phyloP scores from a whole-genome alignment of 2,888 invertebrate species.

The Drosophila atripex region DNA sequence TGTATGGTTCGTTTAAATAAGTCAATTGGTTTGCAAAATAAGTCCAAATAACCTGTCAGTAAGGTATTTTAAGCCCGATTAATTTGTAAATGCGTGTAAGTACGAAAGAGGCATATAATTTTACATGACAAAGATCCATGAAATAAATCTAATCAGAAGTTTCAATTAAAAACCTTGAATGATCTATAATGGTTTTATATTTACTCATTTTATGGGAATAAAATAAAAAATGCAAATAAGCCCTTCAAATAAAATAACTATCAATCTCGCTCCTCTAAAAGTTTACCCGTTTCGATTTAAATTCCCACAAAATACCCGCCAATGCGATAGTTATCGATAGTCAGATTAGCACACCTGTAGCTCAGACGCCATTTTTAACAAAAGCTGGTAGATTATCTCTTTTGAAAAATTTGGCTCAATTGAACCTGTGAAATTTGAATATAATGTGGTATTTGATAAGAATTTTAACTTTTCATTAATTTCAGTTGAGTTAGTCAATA shows the following conservation, averaged over 20 bases:
- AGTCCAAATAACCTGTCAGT: conserved; percentile 10
- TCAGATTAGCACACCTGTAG: background rate
- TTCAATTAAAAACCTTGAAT: background rate
- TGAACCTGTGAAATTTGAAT: background rate
- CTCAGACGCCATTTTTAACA: background rate
- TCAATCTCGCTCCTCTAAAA: no score
- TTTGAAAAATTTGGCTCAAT: background rate
- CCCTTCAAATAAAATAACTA: no score
- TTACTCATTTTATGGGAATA: no score
- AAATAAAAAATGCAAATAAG: no score
- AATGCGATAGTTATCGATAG: background rate
- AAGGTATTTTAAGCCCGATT: conserved; percentile 21
- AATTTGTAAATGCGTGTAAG: conserved; percentile 15
- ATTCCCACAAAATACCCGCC: background rate
- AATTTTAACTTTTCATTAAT: background rate
- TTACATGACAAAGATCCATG: conserved; percentile 34
- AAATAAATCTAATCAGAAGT: conserved; percentile 41
- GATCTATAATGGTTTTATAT: no score
- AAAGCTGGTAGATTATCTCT: background rate
- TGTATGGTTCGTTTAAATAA: conserved; percentile 18
- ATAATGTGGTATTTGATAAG: background rate
- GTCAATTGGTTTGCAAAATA: conserved; percentile 4
- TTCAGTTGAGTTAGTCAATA: no score
- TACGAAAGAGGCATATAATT: conserved; percentile 4
- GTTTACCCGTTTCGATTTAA: background rate